Evolutionary conservation across 1,140 invertebrate genomes (phyloP), one percentile per base, ranked within the genome.

Genomic region (Potamilus streckersoni): DNA sequence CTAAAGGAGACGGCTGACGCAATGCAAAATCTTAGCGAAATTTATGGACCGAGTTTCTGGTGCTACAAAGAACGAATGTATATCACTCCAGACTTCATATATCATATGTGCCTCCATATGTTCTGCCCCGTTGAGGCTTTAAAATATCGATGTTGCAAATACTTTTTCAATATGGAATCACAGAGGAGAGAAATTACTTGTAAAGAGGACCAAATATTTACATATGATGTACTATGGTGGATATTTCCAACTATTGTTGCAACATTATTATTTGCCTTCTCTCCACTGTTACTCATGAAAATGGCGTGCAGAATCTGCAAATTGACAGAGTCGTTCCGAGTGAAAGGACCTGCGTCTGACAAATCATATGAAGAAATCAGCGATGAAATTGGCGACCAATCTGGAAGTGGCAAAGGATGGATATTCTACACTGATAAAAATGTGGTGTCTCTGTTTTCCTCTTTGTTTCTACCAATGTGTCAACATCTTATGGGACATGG

Each of bases 201-300:
- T 61, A 55, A 6, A 57, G 63, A 27, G 19, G 2, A 19, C 0
- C n/a, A 65, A 16, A 56, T 4, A 6, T 77, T 77, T 67, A 58
- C 68, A 15, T 77, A 68, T 55, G 75, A 77, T 56, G n/a, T 27
- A 12, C 2, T 77, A 1, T 72, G 69, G 55, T 77, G 75, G 75
- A 63, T 77, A 19, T 62, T 72, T 16, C 75, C 75, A 56, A 77
- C 63, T 20, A 15, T 77, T 60, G 49, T 77, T 15, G 65, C 75
- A 13, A 19, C 67, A 2, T 23, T 67, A 16, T 38, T 76, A 15
- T 71, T 76, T 59, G 60, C n/a, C 11, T 76, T 65, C 61, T 71
- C 49, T 56, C 74, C 74, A 1, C 3, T 71, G 8, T 64, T 71
- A 17, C 13, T 71, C 31, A 20, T 76, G 68, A 56, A 67, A n/a